phyloP scores from a whole-genome alignment of 2,888 invertebrate species.

The Drosophila koepferae region DNA sequence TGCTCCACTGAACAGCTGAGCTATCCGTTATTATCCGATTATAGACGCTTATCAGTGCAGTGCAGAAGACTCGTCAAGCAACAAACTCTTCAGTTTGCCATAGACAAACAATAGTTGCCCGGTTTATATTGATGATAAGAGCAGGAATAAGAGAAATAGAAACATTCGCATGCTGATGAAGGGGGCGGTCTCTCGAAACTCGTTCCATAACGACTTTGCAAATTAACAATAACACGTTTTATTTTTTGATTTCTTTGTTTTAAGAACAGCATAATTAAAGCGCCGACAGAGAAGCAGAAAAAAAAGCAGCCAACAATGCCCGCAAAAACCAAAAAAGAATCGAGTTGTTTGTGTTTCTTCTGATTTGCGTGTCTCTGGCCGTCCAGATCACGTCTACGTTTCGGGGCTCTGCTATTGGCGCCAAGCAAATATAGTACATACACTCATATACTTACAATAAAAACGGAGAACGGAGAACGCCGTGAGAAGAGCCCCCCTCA shows the following conservation, averaged over 20 bases:
- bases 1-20: constrained; percentile 33
- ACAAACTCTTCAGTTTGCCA: constrained; percentile 16
- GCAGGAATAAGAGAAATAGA: constrained; percentile 28
- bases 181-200: constrained; percentile 35
- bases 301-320: constrained; percentile 4
- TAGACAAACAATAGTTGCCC: constrained; percentile 7
- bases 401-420: constrained; percentile 32
- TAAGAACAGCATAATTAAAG: constrained; percentile 56
- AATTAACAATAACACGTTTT: constrained; percentile 37
- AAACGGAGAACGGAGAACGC: constrained; percentile 18
- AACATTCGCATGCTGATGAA: constrained; percentile 26
- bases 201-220: constrained; percentile 32
- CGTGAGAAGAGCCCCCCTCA: not conserved
- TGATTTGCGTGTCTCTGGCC: constrained; percentile 29
- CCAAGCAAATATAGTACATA: constrained; percentile 24
- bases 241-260: constrained; percentile 37
- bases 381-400: constrained; percentile 22
- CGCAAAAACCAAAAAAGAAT: constrained; percentile 34
- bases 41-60: constrained; percentile 32
- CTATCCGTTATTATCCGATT: constrained; percentile 36
- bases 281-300: constrained; percentile 21
- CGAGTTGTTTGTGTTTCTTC: constrained; percentile 34
- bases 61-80: constrained; percentile 1
- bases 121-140: constrained; percentile 37
- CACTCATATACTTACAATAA: constrained; percentile 21